A percentile compares a stretch with the other conserved stretches of the same genome.
phyloP scores from a whole-genome alignment of 2,113 vertebrate species.

The Oceanodroma tethys region DNA sequence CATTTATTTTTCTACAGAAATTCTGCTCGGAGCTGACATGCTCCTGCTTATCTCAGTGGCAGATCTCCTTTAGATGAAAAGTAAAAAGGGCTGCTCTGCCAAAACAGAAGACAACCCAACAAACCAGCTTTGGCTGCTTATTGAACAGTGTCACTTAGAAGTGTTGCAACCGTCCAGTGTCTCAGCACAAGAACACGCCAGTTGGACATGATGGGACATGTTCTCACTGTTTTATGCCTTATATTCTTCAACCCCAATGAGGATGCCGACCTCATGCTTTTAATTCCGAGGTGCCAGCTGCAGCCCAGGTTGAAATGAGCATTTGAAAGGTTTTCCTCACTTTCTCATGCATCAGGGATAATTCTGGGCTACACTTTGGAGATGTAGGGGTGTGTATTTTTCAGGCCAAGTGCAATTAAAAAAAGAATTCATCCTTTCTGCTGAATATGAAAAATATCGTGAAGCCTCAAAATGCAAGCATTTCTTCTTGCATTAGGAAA shows the following conservation, averaged over 20 bases:
- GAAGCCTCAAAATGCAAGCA: neutral
- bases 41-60: neutral
- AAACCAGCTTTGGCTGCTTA: neutral
- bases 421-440: neutral
- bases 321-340: neutral
- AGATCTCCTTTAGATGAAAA: neutral
- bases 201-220: neutral
- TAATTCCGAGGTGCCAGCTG: neutral
- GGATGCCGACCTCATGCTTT: neutral
- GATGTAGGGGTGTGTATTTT: neutral
- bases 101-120: neutral
- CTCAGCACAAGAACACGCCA: neutral
- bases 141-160: neutral
- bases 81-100: neutral
- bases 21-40: fast-evolving
- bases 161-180: neutral
- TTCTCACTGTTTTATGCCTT: neutral
- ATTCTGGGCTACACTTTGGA: neutral
- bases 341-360: neutral
- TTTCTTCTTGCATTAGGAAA: neutral
- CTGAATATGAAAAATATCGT: neutral
- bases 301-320: neutral
- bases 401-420: neutral
- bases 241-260: neutral
- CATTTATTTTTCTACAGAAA: neutral